A percentile compares a stretch with the other conserved stretches of the same genome.
Evolutionary conservation across 2,888 invertebrate genomes (phyloP).

Genomic region (Petrolisthes cinctipes): DNA sequence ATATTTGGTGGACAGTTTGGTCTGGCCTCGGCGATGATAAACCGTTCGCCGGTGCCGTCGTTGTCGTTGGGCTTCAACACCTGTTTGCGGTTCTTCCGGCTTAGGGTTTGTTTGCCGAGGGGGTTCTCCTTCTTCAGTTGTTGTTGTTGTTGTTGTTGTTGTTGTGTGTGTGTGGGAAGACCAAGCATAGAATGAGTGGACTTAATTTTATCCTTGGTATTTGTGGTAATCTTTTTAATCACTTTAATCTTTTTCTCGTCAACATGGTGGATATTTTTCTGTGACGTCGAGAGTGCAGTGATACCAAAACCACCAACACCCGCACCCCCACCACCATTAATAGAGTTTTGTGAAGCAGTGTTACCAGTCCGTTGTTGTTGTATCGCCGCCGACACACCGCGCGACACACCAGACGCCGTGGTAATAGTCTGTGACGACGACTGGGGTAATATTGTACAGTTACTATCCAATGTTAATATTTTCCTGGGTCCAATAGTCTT

Average conservation of each 20-base stretch:
- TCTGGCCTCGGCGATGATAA: background rate
- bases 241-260: constrained; percentile 21
- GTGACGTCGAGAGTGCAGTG: background rate
- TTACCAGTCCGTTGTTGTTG: too few species aligned
- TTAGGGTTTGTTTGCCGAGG: background rate
- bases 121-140: constrained; percentile 16
- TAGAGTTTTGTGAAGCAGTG: too few species aligned
- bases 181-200: background rate
- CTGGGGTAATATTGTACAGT: constrained; percentile 15
- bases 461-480: constrained; percentile 1
- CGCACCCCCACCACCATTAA: too few species aligned
- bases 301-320: too few species aligned
- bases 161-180: background rate
- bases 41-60: background rate
- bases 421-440: background rate
- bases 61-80: constrained; percentile 33
- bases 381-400: too few species aligned
- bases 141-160: constrained; percentile 26
- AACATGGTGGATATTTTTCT: constrained; percentile 1
- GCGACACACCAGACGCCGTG: too few species aligned
- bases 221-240: constrained; percentile 10
- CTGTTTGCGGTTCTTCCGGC: constrained; percentile 42
- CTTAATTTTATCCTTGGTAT: constrained; percentile 12
- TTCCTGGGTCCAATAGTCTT: constrained; percentile 14
- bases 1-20: too few species aligned